phyloP scores from a whole-genome alignment of 1,140 invertebrate genomes.

The Lepidotrigona ventralis region DNA sequence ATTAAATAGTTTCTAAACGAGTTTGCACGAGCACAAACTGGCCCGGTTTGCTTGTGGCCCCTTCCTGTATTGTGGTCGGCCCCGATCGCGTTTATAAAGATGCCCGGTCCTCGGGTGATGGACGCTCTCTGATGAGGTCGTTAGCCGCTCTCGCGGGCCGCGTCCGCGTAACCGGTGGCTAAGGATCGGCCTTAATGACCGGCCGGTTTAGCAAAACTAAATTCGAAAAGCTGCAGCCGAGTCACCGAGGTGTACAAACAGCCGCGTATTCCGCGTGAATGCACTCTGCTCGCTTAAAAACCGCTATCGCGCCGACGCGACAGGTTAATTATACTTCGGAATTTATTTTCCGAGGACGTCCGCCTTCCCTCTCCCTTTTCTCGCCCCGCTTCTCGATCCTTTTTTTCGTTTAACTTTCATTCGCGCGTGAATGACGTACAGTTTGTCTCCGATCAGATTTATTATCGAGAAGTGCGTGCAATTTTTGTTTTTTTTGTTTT shows the following conservation, averaged over 20 bases:
- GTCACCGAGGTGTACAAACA: neutral
- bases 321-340: no score
- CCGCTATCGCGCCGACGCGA: no score
- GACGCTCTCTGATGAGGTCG: constrained; percentile 43
- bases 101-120: constrained; percentile 19
- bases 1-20: constrained; percentile 34
- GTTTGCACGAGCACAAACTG: neutral
- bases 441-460: no score
- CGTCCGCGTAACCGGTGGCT: neutral
- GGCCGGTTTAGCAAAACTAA: constrained; percentile 13
- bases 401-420: no score
- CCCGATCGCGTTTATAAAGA: constrained; percentile 37
- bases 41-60: neutral
- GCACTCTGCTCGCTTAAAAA: neutral
- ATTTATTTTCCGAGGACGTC: no score
- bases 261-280: neutral
- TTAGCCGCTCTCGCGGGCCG: constrained; percentile 24
- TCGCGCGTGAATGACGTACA: no score
- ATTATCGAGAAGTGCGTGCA: no score
- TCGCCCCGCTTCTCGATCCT: no score
- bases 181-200: constrained; percentile 44
- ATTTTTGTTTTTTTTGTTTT: no score
- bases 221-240: constrained; percentile 2
- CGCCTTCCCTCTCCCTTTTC: no score
- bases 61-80: neutral